Conservation (phyloP, 1,140 invertebrate genomes). For the Pinna nobilis region DNA sequence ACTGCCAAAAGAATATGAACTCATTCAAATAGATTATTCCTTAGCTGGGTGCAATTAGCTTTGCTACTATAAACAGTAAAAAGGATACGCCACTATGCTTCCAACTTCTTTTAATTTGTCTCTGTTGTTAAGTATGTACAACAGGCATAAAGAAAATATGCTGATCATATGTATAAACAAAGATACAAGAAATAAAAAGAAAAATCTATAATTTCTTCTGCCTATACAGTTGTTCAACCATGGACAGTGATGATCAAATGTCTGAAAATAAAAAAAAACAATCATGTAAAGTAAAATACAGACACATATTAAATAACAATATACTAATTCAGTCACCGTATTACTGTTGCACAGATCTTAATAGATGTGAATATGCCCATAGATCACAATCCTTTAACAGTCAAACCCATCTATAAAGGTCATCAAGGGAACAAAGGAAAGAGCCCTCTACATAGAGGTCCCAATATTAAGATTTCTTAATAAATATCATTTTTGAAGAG, state of each 20-base stretch:
- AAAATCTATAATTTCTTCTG: slow-evolving; percentile 92
- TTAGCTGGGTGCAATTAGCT: no score
- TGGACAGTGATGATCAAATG: slow-evolving; percentile 99
- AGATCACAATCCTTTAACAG: no score
- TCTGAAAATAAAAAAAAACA: slow-evolving; percentile 83
- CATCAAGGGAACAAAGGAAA: no score
- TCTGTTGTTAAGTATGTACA: slow-evolving; percentile 92
- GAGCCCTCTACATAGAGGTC: no score
- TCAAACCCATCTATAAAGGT: no score
- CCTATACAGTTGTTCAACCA: slow-evolving; percentile 99
- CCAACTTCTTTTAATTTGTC: slow-evolving; percentile 86
- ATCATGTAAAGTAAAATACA: background rate
- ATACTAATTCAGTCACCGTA: no score
- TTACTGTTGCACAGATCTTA: no score
- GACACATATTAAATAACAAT: background rate
- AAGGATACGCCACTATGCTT: slow-evolving; percentile 95
- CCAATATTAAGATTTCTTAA: no score
- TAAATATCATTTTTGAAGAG: no score
- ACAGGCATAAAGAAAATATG: slow-evolving; percentile 94
- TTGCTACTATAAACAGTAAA: slow-evolving; percentile 60
- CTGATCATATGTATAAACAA: slow-evolving; percentile 97
- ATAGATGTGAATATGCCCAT: no score
- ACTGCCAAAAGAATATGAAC: no score
- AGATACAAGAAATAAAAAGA: slow-evolving; percentile 93
- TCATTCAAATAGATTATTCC: no score